These are phyloP conservation scores for Latheticus oryzae DNA, from an alignment of 2,888 invertebrate genomes.

Conservation along the genomic window DNA sequence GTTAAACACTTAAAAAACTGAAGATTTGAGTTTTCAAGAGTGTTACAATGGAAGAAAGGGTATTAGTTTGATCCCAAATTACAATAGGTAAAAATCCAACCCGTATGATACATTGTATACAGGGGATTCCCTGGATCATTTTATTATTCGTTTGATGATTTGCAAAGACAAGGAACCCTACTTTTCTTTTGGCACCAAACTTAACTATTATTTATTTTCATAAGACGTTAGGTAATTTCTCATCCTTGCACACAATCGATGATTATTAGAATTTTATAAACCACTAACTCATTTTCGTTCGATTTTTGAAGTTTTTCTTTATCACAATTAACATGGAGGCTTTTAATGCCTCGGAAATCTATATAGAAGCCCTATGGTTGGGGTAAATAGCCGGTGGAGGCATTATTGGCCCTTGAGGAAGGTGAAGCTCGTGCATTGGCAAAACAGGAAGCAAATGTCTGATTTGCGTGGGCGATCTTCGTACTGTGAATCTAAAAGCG, in stretches of 20 bases:
- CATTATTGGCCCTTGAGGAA: constrained; percentile 61
- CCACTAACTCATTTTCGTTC: constrained; percentile 45
- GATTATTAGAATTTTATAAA: too few relatives aligned
- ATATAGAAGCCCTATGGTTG: constrained; percentile 66
- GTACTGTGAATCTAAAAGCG: constrained; percentile 59
- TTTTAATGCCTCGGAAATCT: constrained; percentile 50
- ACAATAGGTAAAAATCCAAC: constrained; percentile 43
- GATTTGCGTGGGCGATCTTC: constrained; percentile 64
- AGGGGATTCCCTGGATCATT: too few relatives aligned
- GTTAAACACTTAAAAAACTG: too few relatives aligned
- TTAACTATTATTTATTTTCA: too few relatives aligned
- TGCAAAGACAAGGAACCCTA: too few relatives aligned
- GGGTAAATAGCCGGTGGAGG: constrained; percentile 65
- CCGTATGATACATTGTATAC: constrained; percentile 30
- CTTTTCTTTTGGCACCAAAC: too few relatives aligned
- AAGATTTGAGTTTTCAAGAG: constrained; percentile 12
- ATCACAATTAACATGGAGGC: constrained; percentile 50
- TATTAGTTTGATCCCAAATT: constrained; percentile 54
- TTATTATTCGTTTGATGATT: too few relatives aligned
- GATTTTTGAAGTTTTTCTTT: constrained; percentile 45
- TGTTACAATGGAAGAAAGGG: constrained; percentile 6
- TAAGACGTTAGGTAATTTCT: constrained; percentile 37
- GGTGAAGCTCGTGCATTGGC: constrained; percentile 65
- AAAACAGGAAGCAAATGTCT: constrained; percentile 63
- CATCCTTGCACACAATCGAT: constrained; percentile 41